Base-by-base conservation (phyloP, 2,797 vertebrate genomes). In the Acanthiza pusilla region DNA sequence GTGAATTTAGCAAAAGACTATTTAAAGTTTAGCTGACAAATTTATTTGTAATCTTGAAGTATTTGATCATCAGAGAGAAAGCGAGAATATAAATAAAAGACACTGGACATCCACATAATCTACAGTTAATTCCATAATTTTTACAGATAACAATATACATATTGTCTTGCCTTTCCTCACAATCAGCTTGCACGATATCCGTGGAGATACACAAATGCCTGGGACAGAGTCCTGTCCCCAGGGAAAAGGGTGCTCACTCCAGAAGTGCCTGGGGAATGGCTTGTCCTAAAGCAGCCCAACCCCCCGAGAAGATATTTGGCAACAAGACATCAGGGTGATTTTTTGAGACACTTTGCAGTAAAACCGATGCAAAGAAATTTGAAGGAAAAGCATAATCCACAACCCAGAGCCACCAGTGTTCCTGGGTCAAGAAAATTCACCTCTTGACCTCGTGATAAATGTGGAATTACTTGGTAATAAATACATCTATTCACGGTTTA, bases 41-140 rank as follows among this genome's bases (percentile, higher is more conserved):
- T 99, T 99, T 99, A 99, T 99, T 97, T 98, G 98, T 98, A 98
- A 96, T 97, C 97, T 98, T 97, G 97, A 98, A 97, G 97, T 95
- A 98, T 98, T 98, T 96, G 96, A 98, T 98, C 98, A 98, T 98
- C 97, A 98, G 98, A 98, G 98, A 99, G 96, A 96, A 90, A 94
- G 91, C 43, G 4, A 95, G 93, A 94, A 57, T 91, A 98, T 99
- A 99, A 99, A 99, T 99, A 98, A 97, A 97, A 98, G 98, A 99
- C 98, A 98, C 98, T 96, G 98, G 98, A 98, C 98, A 97, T 98
- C 93, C 97, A 98, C 97, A 92, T 93, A 88, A 96, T 94, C 98
- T 96, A 97, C 97, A 97, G 93, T 95, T 92, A 92, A 95, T 85
- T 79, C 55, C 45, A 78, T 92, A 61, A 8, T 81, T 94, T 91